phyloP scores from a whole-genome alignment of 2,797 vertebrate genomes.

The Taenioides sp. region DNA sequence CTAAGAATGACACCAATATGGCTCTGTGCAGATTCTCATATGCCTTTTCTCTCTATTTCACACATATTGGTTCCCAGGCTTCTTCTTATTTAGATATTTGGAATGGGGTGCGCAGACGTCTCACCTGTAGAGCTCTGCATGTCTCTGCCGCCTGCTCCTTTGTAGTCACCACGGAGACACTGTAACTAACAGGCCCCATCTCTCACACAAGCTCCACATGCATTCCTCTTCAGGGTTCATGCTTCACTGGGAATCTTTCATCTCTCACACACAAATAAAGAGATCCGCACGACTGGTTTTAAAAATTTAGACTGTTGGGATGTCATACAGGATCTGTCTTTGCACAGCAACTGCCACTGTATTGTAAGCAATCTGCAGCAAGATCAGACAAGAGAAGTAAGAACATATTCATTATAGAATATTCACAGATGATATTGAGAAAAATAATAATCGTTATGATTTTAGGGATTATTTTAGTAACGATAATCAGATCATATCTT shows the following conservation, averaged over 20 bases:
- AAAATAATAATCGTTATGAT: neutral
- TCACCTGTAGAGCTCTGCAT: constrained; percentile 41
- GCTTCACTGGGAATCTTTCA: neutral
- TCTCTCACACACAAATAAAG: constrained; percentile 2
- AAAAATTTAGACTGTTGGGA: neutral
- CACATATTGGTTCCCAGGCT: constrained; percentile 32
- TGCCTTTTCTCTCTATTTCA: neutral
- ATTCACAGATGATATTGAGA: neutral
- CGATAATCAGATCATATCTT: neutral
- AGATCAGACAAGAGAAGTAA: neutral
- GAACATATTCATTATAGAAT: neutral
- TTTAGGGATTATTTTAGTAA: neutral
- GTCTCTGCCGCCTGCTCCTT: constrained; percentile 40
- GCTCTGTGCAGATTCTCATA: constrained; percentile 17
- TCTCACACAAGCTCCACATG: constrained; percentile 13
- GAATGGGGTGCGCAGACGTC: constrained; percentile 25
- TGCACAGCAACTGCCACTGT: neutral
- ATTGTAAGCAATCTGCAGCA: neutral
- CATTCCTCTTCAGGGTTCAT: constrained; percentile 16
- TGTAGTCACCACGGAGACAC: constrained; percentile 51
- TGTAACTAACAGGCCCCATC: constrained; percentile 41
- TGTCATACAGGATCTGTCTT: neutral
- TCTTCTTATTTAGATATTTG: constrained; percentile 51
- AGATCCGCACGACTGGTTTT: neutral
- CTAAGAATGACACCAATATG: constrained; percentile 33